Evolutionary conservation across 2,113 vertebrate genomes (phyloP).

Genomic region (Tursiops truncatus): DNA sequence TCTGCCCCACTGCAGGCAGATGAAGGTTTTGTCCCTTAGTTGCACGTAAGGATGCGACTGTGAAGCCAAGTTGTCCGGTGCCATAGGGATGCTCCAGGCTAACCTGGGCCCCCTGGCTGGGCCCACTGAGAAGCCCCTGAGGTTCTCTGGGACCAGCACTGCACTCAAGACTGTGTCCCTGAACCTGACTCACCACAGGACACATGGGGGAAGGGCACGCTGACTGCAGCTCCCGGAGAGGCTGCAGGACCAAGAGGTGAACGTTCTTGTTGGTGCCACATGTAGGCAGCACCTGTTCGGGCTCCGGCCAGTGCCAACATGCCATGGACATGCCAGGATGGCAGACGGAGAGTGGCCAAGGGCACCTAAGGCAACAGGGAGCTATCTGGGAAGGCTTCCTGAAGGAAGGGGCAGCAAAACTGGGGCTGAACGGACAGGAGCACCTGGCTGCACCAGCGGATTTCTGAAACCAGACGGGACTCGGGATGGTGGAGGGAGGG

Average conservation of each 20-base stretch:
- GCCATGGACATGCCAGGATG: background rate
- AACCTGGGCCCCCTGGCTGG: too few species aligned
- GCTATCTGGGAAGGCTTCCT: background rate
- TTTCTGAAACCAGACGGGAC: background rate
- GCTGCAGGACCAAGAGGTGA: background rate
- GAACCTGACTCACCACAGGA: background rate
- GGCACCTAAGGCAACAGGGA: background rate
- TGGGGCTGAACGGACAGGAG: too few species aligned
- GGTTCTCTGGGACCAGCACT: background rate
- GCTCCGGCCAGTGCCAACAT: background rate
- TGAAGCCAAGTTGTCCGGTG: accelerated
- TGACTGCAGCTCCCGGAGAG: background rate
- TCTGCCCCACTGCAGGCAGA: background rate
- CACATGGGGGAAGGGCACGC: background rate
- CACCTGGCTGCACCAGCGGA: background rate
- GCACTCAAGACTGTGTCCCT: background rate
- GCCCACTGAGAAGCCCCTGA: background rate
- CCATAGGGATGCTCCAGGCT: background rate
- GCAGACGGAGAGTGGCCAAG: background rate
- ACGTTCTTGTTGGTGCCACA: background rate
- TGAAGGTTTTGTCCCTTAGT: accelerated
- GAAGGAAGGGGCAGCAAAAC: background rate
- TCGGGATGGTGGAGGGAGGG: too few species aligned
- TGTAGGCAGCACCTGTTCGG: background rate
- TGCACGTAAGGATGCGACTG: background rate